Conservation (phyloP, 2,113 vertebrate genomes). For the Trogon surrucura region DNA sequence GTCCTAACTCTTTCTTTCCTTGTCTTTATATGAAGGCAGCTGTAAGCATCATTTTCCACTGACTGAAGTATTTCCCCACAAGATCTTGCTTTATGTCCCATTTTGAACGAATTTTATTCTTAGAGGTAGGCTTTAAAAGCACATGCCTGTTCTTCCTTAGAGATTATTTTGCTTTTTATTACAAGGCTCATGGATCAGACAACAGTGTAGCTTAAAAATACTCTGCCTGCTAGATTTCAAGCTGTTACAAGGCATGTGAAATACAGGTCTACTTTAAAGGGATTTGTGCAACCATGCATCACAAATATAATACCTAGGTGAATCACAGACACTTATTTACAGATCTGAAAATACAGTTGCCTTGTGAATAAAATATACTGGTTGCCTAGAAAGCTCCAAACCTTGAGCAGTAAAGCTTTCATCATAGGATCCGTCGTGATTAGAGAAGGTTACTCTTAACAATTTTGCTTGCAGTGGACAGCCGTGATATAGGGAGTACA, state of each 20-base stretch:
- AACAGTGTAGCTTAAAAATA: neutral
- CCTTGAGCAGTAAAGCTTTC: neutral
- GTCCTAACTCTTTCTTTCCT: neutral
- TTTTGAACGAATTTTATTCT: neutral
- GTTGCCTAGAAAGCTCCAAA: neutral
- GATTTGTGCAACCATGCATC: neutral
- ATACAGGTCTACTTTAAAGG: neutral
- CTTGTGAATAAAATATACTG: neutral
- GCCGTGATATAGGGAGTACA: neutral
- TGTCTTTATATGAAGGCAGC: neutral
- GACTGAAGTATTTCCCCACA: neutral
- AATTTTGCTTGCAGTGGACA: neutral
- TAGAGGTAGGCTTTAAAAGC: neutral
- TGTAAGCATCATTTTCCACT: neutral
- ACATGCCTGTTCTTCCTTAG: neutral
- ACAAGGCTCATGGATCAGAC: neutral
- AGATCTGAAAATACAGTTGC: neutral
- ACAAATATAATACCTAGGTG: neutral
- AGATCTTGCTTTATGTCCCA: neutral
- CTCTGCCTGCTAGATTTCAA: neutral
- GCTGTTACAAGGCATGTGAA: neutral
- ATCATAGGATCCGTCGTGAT: neutral
- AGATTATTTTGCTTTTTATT: neutral
- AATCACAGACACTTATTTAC: slow-evolving; percentile 16
- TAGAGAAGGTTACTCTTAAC: neutral